These are phyloP conservation scores for Synanceia verrucosa DNA, from an alignment of 2,797 vertebrate genomes.

Conservation along the genomic window DNA sequence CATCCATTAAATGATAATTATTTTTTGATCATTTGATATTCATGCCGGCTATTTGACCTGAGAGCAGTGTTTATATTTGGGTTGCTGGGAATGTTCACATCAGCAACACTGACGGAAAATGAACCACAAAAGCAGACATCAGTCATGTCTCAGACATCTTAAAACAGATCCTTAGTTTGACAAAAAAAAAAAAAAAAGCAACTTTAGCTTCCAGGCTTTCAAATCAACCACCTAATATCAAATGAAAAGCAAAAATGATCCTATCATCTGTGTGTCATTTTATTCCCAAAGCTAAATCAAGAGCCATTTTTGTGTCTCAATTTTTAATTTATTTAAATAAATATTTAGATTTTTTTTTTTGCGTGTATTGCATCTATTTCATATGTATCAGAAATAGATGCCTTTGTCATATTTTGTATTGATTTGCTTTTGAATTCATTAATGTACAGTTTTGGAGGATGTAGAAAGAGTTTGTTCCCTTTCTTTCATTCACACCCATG, in stretches of 20 bases:
- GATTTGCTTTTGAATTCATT: conserved; percentile 65
- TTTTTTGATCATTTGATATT: conserved; percentile 44
- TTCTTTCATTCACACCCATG: conserved; percentile 24
- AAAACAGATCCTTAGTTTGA: not conserved
- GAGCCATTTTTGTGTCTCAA: conserved; percentile 29
- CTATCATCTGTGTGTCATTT: conserved; percentile 2
- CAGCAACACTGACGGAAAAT: not conserved
- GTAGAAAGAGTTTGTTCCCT: conserved; percentile 39
- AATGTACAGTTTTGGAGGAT: conserved; percentile 37
- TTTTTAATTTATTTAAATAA: conserved; percentile 44
- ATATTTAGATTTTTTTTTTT: conserved; percentile 50
- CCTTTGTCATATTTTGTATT: conserved; percentile 70
- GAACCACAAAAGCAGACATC: not conserved
- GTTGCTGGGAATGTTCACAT: not conserved
- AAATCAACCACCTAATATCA: conserved; percentile 19
- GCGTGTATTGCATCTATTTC: conserved; percentile 70
- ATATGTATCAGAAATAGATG: conserved; percentile 67
- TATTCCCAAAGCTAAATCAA: conserved; percentile 25
- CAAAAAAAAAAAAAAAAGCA: not conserved
- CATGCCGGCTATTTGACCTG: conserved; percentile 22
- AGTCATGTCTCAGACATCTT: not conserved
- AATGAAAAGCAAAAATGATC: not conserved
- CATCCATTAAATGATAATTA: conserved; percentile 26
- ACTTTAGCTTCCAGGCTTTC: not conserved
- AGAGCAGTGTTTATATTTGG: conserved; percentile 3